Evolutionary conservation across 2,113 vertebrate genomes (phyloP).

Genomic region (Campylomormyrus numenius): DNA sequence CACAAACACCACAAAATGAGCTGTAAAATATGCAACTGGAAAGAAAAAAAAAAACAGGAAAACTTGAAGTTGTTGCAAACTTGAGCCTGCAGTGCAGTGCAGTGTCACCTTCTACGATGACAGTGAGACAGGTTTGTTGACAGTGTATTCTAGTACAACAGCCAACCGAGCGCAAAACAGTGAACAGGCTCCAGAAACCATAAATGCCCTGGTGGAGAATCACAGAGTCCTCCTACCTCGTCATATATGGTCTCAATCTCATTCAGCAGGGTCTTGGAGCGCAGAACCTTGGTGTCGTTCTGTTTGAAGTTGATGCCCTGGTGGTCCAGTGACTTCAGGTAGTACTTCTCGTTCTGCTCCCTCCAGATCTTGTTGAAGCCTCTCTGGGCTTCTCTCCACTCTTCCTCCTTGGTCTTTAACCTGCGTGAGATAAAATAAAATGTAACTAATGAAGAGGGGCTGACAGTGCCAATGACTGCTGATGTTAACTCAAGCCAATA

Average conservation of each 20-base stretch:
- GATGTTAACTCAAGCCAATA: not conserved
- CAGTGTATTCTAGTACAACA: not conserved
- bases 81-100: not conserved
- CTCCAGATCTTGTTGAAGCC: slow-evolving; percentile 98
- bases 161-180: not conserved
- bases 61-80: not conserved
- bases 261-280: slow-evolving; percentile 91
- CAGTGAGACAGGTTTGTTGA: not conserved
- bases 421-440: slow-evolving; percentile 44
- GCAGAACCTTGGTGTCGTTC: slow-evolving; percentile 92
- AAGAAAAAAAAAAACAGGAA: not conserved
- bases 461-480: not conserved
- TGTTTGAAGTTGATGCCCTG: slow-evolving; percentile 99
- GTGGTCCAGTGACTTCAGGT: slow-evolving; percentile 95
- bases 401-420: slow-evolving; percentile 96
- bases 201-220: not conserved
- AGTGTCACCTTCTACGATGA: not conserved
- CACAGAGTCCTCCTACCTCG: slow-evolving; percentile 69
- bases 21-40: not conserved
- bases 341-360: slow-evolving; percentile 98
- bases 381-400: slow-evolving; percentile 97
- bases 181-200: not conserved
- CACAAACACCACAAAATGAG: not conserved
- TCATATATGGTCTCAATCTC: slow-evolving; percentile 97
- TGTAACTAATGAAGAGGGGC: not conserved